Conservation (phyloP, 2,797 vertebrate species). For the Helicolenus hilgendorfi region DNA sequence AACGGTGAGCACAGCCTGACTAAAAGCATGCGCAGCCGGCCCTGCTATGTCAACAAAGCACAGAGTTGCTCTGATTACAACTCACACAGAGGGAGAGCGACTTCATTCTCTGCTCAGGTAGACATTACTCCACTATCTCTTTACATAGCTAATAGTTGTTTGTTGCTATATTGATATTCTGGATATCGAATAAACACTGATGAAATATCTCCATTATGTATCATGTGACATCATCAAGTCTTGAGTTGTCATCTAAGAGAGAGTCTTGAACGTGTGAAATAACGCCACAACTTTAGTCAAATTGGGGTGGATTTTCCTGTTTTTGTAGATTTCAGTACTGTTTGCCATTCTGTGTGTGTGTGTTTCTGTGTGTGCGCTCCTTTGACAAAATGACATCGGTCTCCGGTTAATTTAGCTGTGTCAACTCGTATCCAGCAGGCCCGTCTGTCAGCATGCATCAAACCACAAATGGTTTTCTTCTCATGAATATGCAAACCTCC, state of each 20-base stretch:
- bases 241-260: background rate
- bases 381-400: constrained; percentile 52
- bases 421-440: constrained; percentile 72
- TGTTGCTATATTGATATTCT: too few species aligned
- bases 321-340: background rate
- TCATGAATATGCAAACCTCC: constrained; percentile 79
- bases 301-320: background rate
- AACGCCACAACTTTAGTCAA: background rate
- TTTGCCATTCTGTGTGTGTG: background rate
- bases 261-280: background rate
- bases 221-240: background rate
- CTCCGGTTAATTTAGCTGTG: constrained; percentile 70
- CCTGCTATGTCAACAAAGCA: too few species aligned
- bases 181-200: too few species aligned
- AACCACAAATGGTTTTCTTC: constrained; percentile 67
- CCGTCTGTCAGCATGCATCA: constrained; percentile 76
- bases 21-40: too few species aligned
- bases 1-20: too few species aligned
- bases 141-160: too few species aligned
- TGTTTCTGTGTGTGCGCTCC: background rate
- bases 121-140: too few species aligned
- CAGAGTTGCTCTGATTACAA: too few species aligned
- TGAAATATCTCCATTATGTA: background rate
- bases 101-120: too few species aligned
- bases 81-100: too few species aligned